These are phyloP conservation scores for Cylindroiulus punctatus DNA, from an alignment of 2,888 invertebrate genomes.

Conservation along the genomic window DNA sequence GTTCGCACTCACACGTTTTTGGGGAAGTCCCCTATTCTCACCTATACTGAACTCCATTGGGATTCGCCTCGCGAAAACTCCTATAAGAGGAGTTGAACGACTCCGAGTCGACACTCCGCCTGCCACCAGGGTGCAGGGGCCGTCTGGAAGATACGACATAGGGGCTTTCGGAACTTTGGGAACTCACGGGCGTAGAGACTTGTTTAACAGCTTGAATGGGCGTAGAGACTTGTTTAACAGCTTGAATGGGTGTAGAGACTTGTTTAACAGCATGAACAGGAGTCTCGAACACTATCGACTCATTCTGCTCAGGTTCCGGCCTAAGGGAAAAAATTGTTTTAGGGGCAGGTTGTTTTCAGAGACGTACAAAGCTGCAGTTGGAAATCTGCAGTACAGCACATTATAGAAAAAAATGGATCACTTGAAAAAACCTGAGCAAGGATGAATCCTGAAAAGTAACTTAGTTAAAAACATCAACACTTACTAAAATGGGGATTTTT, in stretches of 20 bases:
- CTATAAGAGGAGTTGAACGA: constrained; percentile 3
- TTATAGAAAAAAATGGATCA: no score
- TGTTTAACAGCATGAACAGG: not conserved
- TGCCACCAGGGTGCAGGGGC: constrained; percentile 2
- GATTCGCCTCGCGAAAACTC: not conserved
- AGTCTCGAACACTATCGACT: not conserved
- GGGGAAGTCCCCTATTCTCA: constrained; percentile 24
- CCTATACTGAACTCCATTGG: constrained; percentile 25
- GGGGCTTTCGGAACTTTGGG: not conserved
- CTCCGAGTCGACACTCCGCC: constrained; percentile 14
- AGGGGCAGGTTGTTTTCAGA: not conserved
- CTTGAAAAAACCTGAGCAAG: no score
- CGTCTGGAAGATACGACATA: not conserved
- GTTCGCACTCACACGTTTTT: not conserved
- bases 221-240: not conserved
- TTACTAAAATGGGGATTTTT: no score
- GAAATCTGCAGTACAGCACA: no score
- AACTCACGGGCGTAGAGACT: not conserved
- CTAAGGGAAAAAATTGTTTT: constrained; percentile 19
- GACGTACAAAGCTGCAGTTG: no score
- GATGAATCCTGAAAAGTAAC: no score
- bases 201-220: not conserved
- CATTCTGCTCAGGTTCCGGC: not conserved
- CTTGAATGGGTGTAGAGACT: not conserved
- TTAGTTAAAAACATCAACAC: no score